Percentiles rank a stretch among this genome's conserved stretches.
phyloP scores from a whole-genome alignment of 2,888 invertebrate genomes.

The Limnephilus auricula region DNA sequence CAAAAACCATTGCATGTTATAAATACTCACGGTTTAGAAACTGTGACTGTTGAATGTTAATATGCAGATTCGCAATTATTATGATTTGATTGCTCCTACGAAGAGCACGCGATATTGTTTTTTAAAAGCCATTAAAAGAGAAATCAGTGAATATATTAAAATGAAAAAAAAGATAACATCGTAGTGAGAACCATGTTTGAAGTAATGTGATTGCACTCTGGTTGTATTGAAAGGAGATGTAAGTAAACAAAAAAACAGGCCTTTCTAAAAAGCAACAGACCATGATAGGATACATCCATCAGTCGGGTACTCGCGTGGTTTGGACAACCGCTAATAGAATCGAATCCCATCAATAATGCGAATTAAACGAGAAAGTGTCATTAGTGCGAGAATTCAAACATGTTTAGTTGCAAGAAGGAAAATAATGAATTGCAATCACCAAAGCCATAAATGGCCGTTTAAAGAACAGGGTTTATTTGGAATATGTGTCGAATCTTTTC shows the following conservation, averaged over 20 bases:
- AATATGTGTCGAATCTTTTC: neutral
- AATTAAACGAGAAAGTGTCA: conserved; percentile 5
- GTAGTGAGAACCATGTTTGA: neutral
- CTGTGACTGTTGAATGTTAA: neutral
- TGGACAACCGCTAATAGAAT: neutral
- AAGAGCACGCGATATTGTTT: neutral
- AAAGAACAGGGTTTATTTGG: neutral
- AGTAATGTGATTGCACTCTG: neutral
- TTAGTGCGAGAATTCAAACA: conserved; percentile 12
- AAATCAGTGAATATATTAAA: neutral
- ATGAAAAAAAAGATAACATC: neutral
- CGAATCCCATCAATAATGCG: neutral
- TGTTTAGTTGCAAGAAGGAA: neutral
- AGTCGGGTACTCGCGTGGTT: neutral
- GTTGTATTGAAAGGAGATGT: neutral
- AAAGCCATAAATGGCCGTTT: neutral
- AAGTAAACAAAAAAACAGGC: neutral
- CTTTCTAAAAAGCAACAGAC: conserved; percentile 31
- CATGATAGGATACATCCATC: neutral
- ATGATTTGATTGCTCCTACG: neutral
- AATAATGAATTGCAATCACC: conserved; percentile 9
- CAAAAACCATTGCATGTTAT: neutral
- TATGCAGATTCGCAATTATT: neutral
- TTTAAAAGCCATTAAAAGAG: conserved; percentile 13
- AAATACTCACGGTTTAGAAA: neutral